Evolutionary conservation across 2,797 vertebrate genomes (phyloP).

Genomic region (Microchirus variegatus): DNA sequence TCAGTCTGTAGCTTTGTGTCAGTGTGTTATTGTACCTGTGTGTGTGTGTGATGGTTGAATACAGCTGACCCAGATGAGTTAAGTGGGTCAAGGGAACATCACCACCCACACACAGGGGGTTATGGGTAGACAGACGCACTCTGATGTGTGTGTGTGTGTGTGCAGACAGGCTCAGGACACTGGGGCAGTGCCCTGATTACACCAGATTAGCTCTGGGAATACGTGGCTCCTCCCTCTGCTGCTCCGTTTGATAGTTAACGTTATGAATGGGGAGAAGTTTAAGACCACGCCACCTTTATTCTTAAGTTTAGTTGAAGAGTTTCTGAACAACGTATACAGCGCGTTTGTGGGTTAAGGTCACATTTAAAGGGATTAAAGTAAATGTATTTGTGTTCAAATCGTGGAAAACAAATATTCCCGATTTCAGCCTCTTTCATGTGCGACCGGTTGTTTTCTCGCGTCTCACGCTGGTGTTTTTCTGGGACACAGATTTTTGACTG

Average conservation of each 20-base stretch:
- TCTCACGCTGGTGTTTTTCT: no score
- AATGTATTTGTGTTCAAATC: no score
- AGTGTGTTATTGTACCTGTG: conserved; percentile 28
- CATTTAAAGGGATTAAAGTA: no score
- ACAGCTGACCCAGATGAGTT: conserved; percentile 83
- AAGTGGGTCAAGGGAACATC: conserved; percentile 82
- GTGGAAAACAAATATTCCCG: no score
- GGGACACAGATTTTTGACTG: conserved; percentile 43
- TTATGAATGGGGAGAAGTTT: background rate
- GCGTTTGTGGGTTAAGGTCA: no score
- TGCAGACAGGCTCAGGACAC: conserved; percentile 66
- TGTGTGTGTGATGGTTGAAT: conserved; percentile 58
- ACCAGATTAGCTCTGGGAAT: conserved; percentile 81
- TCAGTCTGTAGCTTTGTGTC: conserved; percentile 19
- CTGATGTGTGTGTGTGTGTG: conserved; percentile 36
- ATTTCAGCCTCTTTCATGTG: conserved; percentile 14
- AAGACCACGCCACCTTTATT: background rate
- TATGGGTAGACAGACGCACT: conserved; percentile 51
- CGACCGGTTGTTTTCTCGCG: conserved; percentile 24
- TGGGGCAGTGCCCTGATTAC: conserved; percentile 81
- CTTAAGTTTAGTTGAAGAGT: no score
- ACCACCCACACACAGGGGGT: conserved; percentile 73
- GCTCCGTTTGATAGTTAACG: background rate
- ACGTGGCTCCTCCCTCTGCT: conserved; percentile 55
- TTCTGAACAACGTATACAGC: no score